Evolutionary conservation across 2,888 invertebrate genomes (phyloP), one percentile per base, ranked within the genome.

Genomic region (Chelonus formosanus): DNA sequence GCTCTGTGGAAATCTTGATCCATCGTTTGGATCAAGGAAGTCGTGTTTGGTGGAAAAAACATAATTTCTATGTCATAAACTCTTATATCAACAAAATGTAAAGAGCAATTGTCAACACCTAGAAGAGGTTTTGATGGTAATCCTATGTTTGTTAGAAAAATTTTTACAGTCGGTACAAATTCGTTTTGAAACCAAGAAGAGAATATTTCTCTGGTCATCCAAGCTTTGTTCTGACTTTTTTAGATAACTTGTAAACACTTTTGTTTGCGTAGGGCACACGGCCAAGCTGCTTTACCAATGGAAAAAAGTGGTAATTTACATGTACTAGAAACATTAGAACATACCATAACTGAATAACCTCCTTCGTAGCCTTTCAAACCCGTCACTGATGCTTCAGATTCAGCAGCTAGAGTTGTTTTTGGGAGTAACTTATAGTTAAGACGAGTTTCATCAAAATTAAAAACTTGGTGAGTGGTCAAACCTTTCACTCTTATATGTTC

Each of bases 171-270:
- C n/a, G n/a, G n/a, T n/a, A n/a, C 47, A n/a, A 48, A 48, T 20
- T 48, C 47, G n/a, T n/a, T 48, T 20, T 48, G 8, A 48, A 48
- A 48, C 47, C 47, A 48, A 48, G n/a, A 10, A n/a, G 5, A 20
- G 20, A n/a, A 48, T 10, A 48, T 48, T 5, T n/a, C 10, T 10
- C 5, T 10, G 10, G 47, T 48, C 47, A 48, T 48, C 47, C 47
- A 48, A n/a, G 47, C n/a, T 5, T 20, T 48, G 5, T n/a, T 7
- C 5, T 4, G 20, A 48, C 20, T 3, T 10, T 5, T 48, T 8
- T 48, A 48, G n/a, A n/a, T 5, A n/a, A 48, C 47, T 10, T 2
- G 47, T n/a, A 48, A 48, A 48, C 3, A 48, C 5, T 20, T n/a
- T 10, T 5, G 6, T 48, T 48, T 48, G 40, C 40, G 4, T 48